These are phyloP conservation scores for Nysson spinosus DNA, from an alignment of 2,888 invertebrate genomes.

Conservation along the genomic window DNA sequence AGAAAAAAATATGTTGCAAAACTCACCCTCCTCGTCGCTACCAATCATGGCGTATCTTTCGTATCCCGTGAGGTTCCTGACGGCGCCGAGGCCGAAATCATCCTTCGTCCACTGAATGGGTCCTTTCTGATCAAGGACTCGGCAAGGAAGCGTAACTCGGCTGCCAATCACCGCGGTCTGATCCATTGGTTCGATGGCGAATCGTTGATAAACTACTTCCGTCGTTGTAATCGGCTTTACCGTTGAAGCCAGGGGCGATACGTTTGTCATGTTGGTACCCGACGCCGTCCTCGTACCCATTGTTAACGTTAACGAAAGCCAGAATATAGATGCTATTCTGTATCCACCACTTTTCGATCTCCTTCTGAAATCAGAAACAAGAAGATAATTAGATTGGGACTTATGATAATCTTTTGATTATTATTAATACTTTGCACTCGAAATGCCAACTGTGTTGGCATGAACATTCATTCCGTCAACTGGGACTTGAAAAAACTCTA, in stretches of 20 bases:
- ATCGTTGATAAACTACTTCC: slow-evolving; percentile 83
- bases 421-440: too few species aligned
- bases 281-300: slow-evolving; percentile 52
- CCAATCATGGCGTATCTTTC: slow-evolving; percentile 98
- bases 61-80: slow-evolving; percentile 93
- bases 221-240: slow-evolving; percentile 70
- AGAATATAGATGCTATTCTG: slow-evolving; percentile 60
- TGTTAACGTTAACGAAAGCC: slow-evolving; percentile 59
- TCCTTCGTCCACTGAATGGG: slow-evolving; percentile 98
- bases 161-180: slow-evolving; percentile 93
- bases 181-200: slow-evolving; percentile 95
- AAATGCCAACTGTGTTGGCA: too few species aligned
- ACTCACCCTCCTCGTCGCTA: slow-evolving; percentile 93
- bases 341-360: slow-evolving; percentile 24
- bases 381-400: background rate
- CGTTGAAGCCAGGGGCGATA: slow-evolving; percentile 63
- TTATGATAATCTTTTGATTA: background rate
- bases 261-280: slow-evolving; percentile 58
- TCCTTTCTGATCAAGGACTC: slow-evolving; percentile 92
- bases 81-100: slow-evolving; percentile 95
- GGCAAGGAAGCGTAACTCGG: slow-evolving; percentile 92
- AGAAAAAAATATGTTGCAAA: background rate
- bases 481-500: too few species aligned
- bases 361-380: slow-evolving; percentile 14
- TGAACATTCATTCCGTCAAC: too few species aligned